Evolutionary conservation across 1,140 invertebrate genomes (phyloP).

Genomic region (Chlorops oryzae): DNA sequence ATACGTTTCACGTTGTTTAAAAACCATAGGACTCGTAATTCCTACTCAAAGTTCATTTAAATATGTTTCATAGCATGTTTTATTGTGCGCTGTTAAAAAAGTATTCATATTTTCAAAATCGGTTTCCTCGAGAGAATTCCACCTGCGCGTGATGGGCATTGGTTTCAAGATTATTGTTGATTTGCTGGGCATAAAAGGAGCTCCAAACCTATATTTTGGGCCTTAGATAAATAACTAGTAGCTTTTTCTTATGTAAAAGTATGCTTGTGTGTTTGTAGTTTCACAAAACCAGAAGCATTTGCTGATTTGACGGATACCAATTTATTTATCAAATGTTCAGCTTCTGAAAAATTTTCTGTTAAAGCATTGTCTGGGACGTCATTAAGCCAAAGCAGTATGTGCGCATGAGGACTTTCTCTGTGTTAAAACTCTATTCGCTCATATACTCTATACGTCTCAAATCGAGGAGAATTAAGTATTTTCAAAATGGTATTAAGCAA

Average conservation of each 20-base stretch:
- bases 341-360: background rate
- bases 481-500: constrained; percentile 20
- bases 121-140: no score
- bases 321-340: background rate
- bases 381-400: constrained; percentile 27
- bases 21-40: no score
- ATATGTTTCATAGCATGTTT: no score
- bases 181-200: no score
- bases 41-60: no score
- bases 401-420: no score
- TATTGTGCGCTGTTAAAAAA: no score
- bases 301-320: constrained; percentile 20
- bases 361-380: constrained; percentile 19
- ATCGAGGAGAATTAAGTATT: constrained; percentile 1
- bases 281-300: constrained; percentile 26
- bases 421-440: constrained; percentile 49
- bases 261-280: constrained; percentile 25
- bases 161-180: no score
- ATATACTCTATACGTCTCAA: constrained; percentile 34
- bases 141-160: no score
- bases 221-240: constrained; percentile 16
- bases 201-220: no score
- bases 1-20: no score
- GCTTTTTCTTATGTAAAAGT: constrained; percentile 31
- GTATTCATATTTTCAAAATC: no score